These are phyloP conservation scores for Acropora tenuis DNA, from an alignment of 64 coral and sea anemone genomes.

Conservation along the genomic window DNA sequence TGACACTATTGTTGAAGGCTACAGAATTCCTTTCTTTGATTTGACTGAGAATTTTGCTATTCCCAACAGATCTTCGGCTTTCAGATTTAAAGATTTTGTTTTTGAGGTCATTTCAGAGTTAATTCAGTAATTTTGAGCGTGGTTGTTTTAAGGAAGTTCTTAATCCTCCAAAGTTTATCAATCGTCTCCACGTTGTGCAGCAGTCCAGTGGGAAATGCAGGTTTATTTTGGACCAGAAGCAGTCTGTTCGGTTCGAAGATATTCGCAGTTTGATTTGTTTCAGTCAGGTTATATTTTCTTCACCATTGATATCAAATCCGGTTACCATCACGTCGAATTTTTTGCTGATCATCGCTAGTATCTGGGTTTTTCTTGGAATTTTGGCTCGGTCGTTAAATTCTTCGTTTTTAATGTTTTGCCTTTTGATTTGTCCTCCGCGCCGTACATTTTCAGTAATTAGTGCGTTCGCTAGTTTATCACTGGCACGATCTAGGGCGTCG, in stretches of 20 bases:
- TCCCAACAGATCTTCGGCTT: no score
- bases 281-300: not conserved
- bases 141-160: slow-evolving; percentile 24
- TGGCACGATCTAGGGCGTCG: slow-evolving; percentile 46
- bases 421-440: slow-evolving; percentile 48
- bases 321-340: slow-evolving; percentile 29
- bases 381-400: slow-evolving; percentile 15
- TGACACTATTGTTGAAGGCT: not conserved
- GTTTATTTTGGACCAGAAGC: not conserved
- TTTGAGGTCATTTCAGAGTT: slow-evolving; percentile 53
- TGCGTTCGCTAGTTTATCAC: slow-evolving; percentile 40
- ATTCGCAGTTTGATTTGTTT: slow-evolving; percentile 25
- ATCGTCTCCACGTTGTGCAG: no score
- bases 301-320: slow-evolving; percentile 77
- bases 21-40: no score
- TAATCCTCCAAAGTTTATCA: no score
- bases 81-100: slow-evolving; percentile 20
- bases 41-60: no score
- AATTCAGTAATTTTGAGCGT: not conserved
- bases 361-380: no score
- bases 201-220: not conserved
- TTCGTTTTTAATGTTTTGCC: slow-evolving; percentile 61
- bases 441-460: slow-evolving; percentile 73
- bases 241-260: slow-evolving; percentile 49
- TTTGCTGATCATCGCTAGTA: no score